Conservation (phyloP, 2,888 invertebrate genomes). For the Siphonodentalium dalli region DNA sequence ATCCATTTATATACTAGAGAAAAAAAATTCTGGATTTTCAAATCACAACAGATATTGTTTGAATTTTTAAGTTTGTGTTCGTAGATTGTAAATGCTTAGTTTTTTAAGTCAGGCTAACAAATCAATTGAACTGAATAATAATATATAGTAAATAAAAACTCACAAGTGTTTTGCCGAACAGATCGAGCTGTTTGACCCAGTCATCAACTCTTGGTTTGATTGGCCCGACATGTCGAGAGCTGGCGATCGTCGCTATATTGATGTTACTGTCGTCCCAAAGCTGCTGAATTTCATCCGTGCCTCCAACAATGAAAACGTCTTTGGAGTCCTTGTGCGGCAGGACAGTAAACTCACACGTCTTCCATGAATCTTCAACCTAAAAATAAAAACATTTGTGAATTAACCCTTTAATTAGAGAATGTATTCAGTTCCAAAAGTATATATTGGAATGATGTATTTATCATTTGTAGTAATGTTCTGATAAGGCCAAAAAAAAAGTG, state of each 20-base stretch:
- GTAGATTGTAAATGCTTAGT: too few species aligned
- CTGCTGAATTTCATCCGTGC: slow-evolving; percentile 83
- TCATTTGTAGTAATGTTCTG: too few species aligned
- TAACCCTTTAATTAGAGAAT: too few species aligned
- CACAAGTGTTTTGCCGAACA: slow-evolving; percentile 85
- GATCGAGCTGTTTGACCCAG: slow-evolving; percentile 78
- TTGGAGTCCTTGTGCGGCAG: slow-evolving; percentile 81
- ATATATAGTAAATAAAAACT: slow-evolving; percentile 30
- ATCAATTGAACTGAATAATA: too few species aligned
- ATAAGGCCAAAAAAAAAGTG: too few species aligned
- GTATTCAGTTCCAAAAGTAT: too few species aligned
- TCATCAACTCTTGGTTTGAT: slow-evolving; percentile 83
- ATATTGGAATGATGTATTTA: too few species aligned
- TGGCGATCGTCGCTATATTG: slow-evolving; percentile 84
- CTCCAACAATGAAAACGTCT: slow-evolving; percentile 84
- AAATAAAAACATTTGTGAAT: neutral
- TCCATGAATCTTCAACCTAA: slow-evolving; percentile 85
- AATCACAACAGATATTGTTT: too few species aligned
- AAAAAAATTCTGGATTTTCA: too few species aligned
- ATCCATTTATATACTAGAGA: too few species aligned
- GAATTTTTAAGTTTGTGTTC: too few species aligned
- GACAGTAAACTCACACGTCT: slow-evolving; percentile 79
- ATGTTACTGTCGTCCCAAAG: slow-evolving; percentile 86
- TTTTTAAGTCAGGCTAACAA: too few species aligned
- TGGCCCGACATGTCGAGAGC: slow-evolving; percentile 85